A percentile compares a stretch with the other conserved stretches of the same genome.
Conservation (phyloP, 2,113 vertebrate species). For the Coregonus clupeaformis region DNA sequence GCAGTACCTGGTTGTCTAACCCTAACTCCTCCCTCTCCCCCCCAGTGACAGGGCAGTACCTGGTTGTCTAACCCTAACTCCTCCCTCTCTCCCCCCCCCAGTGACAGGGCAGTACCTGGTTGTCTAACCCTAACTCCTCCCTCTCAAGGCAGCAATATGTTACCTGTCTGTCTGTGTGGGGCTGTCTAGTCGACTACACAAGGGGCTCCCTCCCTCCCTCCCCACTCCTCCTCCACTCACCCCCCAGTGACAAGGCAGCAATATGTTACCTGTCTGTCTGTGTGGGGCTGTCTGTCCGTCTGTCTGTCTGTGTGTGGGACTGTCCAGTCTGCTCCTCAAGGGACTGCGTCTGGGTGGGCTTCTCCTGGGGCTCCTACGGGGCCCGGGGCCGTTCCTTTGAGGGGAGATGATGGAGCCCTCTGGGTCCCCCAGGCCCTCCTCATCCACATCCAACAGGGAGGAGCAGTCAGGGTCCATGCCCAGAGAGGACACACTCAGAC, state of each 20-base stretch:
- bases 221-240: neutral
- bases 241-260: neutral
- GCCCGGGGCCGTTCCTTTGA: slow-evolving; percentile 71
- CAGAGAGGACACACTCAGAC: slow-evolving; percentile 84
- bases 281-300: slow-evolving; percentile 74
- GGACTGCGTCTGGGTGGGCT: slow-evolving; percentile 65
- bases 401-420: slow-evolving; percentile 74
- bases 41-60: too few species aligned
- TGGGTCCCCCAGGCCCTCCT: slow-evolving; percentile 66
- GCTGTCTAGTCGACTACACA: too few species aligned
- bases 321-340: slow-evolving; percentile 67
- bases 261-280: neutral
- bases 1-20: too few species aligned
- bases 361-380: slow-evolving; percentile 67
- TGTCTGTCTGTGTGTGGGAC: slow-evolving; percentile 57
- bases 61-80: too few species aligned
- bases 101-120: too few species aligned
- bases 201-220: neutral
- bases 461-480: slow-evolving; percentile 83
- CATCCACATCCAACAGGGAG: slow-evolving; percentile 85
- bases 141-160: too few species aligned
- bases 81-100: too few species aligned
- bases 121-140: too few species aligned
- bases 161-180: too few species aligned
- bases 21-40: too few species aligned